Conservation (phyloP, 2,113 vertebrate genomes). For the Emydura subglobosa region DNA sequence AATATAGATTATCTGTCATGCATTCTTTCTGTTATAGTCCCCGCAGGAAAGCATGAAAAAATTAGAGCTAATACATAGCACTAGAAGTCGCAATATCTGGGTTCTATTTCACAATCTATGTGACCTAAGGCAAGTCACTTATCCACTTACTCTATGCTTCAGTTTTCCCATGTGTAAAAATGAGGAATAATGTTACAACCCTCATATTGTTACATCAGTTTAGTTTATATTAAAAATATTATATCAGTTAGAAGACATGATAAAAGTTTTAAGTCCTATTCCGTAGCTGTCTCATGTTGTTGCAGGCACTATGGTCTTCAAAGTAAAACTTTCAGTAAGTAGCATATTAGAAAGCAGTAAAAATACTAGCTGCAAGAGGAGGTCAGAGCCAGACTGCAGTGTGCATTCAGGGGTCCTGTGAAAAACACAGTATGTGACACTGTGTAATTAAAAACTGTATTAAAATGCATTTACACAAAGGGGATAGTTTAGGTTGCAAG, state of each 20-base stretch:
- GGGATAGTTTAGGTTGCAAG: neutral
- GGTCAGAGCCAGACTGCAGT: neutral
- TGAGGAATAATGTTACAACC: neutral
- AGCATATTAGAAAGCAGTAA: neutral
- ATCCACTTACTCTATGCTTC: neutral
- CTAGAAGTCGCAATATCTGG: neutral
- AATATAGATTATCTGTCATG: neutral
- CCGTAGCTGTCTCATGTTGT: no score
- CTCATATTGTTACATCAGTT: neutral
- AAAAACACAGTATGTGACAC: neutral
- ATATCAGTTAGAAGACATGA: no score
- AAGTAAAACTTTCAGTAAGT: no score
- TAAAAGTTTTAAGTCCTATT: no score
- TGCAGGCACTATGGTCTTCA: no score
- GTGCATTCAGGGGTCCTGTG: neutral
- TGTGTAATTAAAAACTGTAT: neutral
- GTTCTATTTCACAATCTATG: neutral
- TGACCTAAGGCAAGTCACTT: neutral
- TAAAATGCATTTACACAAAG: neutral
- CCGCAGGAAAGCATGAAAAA: neutral
- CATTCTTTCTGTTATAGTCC: neutral
- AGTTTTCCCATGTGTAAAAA: neutral
- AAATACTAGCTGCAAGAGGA: neutral
- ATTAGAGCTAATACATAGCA: neutral
- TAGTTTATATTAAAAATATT: no score